Evolutionary conservation across 2,888 invertebrate species (phyloP).

Genomic region (Drosophila peninsularis): DNA sequence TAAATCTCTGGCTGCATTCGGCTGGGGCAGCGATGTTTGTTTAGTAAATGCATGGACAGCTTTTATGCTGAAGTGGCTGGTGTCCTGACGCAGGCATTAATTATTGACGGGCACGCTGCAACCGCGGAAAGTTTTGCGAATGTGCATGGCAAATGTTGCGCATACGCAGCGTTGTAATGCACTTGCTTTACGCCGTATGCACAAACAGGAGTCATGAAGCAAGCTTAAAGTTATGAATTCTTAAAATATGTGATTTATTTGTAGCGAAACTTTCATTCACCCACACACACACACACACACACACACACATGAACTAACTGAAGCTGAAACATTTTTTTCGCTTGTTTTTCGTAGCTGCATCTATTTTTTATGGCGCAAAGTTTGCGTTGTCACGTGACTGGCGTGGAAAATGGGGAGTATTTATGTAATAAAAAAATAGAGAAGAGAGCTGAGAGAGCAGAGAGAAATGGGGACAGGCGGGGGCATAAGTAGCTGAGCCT

Average conservation of each 20-base stretch:
- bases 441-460: neutral
- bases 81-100: constrained; percentile 46
- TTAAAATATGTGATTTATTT: constrained; percentile 78
- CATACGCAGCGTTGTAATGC: constrained; percentile 53
- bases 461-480: neutral
- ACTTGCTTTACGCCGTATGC: constrained; percentile 22
- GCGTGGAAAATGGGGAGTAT: constrained; percentile 57
- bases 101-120: constrained; percentile 52
- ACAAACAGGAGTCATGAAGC: constrained; percentile 71
- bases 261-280: constrained; percentile 45
- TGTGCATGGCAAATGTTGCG: constrained; percentile 53
- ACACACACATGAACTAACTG: constrained; percentile 2
- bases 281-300: constrained; percentile 13
- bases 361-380: constrained; percentile 36
- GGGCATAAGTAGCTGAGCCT: constrained; percentile 33
- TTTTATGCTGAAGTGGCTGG: constrained; percentile 28
- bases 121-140: constrained; percentile 57
- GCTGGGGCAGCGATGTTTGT: neutral
- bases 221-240: constrained; percentile 79
- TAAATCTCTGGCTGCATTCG: neutral
- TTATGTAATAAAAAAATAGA: constrained; percentile 29
- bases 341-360: constrained; percentile 19
- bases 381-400: constrained; percentile 70
- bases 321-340: constrained; percentile 35
- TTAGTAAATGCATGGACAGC: constrained; percentile 17